Evolutionary conservation across 2,113 vertebrate genomes (phyloP).

Genomic region (Rhea pennata): DNA sequence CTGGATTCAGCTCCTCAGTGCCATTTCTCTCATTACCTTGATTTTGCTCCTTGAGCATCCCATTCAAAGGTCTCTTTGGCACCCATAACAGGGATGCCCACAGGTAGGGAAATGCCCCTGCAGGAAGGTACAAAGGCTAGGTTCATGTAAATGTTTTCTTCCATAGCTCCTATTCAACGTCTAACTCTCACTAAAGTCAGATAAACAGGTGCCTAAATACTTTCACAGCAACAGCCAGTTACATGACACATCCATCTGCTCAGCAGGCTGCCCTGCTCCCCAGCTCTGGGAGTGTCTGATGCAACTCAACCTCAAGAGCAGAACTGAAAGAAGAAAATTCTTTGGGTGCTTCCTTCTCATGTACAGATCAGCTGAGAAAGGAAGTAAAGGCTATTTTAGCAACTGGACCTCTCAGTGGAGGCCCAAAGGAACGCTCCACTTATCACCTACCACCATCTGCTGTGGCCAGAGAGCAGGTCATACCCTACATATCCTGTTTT

Average conservation of each 20-base stretch:
- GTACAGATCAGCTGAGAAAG: not conserved
- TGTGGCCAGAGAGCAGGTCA: too few relatives aligned
- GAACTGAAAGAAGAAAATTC: not conserved
- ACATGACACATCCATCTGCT: not conserved
- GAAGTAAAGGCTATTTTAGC: too few relatives aligned
- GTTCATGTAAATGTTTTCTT: too few relatives aligned
- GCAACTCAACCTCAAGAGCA: not conserved
- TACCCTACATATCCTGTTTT: not conserved
- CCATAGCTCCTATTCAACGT: not conserved
- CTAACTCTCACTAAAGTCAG: not conserved
- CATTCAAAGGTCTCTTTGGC: not conserved
- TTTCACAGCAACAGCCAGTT: not conserved
- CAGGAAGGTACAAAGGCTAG: too few relatives aligned
- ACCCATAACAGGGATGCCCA: too few relatives aligned
- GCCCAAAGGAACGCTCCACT: too few relatives aligned
- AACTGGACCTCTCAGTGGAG: too few relatives aligned
- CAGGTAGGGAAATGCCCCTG: too few relatives aligned
- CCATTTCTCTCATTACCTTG: not conserved
- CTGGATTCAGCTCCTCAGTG: not conserved
- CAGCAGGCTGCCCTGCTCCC: not conserved
- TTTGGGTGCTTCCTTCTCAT: not conserved
- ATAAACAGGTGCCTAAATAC: not conserved
- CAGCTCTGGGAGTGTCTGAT: not conserved
- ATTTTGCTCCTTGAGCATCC: not conserved
- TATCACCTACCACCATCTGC: too few relatives aligned